Evolutionary conservation across 1,140 invertebrate species (phyloP).

Genomic region (Onthophagus taurus): DNA sequence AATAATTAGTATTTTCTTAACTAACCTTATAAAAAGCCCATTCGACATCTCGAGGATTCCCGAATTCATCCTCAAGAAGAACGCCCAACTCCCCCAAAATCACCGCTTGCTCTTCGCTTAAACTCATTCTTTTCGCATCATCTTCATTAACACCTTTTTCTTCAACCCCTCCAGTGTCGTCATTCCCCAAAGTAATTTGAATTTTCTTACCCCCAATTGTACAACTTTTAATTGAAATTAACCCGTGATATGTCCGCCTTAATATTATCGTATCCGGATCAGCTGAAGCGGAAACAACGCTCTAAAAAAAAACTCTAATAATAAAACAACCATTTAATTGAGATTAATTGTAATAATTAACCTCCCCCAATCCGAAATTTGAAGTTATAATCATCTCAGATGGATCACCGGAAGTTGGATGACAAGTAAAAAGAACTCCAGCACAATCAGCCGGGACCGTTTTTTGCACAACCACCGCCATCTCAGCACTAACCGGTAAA

Average conservation of each 20-base stretch:
- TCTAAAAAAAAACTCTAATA: constrained; percentile 40
- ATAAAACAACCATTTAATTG: neutral
- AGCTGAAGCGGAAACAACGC: constrained; percentile 62
- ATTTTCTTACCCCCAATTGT: constrained; percentile 49
- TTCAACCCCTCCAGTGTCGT: constrained; percentile 20
- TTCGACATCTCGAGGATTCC: constrained; percentile 63
- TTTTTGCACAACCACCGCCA: constrained; percentile 75
- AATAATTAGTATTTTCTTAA: too few relatives aligned
- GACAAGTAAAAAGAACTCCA: constrained; percentile 71
- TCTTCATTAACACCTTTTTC: constrained; percentile 37
- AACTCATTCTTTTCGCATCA: constrained; percentile 35
- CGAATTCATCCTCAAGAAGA: constrained; percentile 53
- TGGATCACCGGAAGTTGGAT: constrained; percentile 61
- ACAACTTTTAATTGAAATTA: constrained; percentile 40
- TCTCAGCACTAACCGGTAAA: constrained; percentile 50
- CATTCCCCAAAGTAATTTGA: constrained; percentile 39
- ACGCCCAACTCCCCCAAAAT: constrained; percentile 47
- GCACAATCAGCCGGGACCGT: constrained; percentile 62
- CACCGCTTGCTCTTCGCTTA: constrained; percentile 43
- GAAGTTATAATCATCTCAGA: constrained; percentile 60
- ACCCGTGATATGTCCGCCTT: constrained; percentile 39
- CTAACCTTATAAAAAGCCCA: constrained; percentile 52
- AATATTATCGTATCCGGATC: constrained; percentile 66
- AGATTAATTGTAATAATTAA: neutral
- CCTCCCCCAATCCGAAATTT: constrained; percentile 75